phyloP scores from a whole-genome alignment of 2,113 vertebrate genomes.

The Oncorhynchus kisutch region DNA sequence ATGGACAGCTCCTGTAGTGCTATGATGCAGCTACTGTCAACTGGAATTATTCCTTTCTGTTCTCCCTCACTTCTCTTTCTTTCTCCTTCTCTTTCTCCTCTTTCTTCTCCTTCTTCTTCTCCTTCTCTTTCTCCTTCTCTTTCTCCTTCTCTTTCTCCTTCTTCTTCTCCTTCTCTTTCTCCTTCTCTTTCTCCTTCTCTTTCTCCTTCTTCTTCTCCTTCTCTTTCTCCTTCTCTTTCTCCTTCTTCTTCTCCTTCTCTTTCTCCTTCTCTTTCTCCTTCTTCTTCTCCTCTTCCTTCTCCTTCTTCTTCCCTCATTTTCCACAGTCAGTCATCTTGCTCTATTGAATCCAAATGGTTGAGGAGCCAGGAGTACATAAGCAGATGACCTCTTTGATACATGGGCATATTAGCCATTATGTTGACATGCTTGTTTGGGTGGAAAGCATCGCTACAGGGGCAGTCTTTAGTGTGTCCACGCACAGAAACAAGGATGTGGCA shows the following conservation, averaged over 20 bases:
- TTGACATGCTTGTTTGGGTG: constrained; percentile 2
- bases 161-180: background rate
- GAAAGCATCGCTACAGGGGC: constrained; percentile 16
- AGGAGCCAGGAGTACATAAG: background rate
- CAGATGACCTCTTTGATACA: background rate
- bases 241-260: background rate
- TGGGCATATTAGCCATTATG: background rate
- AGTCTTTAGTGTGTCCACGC: constrained; percentile 9
- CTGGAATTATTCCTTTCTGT: background rate
- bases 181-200: background rate
- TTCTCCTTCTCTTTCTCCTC: background rate
- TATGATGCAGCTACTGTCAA: constrained; percentile 1
- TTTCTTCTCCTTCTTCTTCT: no score
- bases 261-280: background rate
- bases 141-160: background rate
- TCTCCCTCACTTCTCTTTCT: background rate
- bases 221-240: background rate
- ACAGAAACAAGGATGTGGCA: constrained; percentile 25
- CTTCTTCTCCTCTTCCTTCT: background rate
- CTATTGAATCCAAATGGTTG: background rate
- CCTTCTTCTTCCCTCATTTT: background rate
- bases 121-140: background rate
- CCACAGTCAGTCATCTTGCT: background rate
- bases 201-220: background rate
- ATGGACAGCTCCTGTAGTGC: constrained; percentile 19